These are phyloP conservation scores for Argopecten irradians DNA, from an alignment of 1,140 invertebrate species.

Conservation along the genomic window DNA sequence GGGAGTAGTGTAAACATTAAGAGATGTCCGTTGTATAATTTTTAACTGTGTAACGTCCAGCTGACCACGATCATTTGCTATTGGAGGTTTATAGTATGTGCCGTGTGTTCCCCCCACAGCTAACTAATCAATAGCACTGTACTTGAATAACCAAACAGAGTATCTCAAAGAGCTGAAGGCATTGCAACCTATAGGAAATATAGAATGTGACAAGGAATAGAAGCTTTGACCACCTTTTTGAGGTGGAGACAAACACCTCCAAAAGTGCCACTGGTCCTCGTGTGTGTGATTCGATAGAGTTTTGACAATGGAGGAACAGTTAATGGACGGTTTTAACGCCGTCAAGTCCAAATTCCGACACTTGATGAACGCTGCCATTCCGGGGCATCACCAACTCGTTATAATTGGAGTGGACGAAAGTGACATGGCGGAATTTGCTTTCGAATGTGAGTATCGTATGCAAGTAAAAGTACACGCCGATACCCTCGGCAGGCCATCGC, in stretches of 20 bases:
- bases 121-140: not conserved
- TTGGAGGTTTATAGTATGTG: not conserved
- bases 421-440: not conserved
- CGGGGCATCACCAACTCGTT: not conserved
- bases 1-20: not conserved
- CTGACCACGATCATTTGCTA: constrained; percentile 1
- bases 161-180: not conserved
- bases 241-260: not conserved
- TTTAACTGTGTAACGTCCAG: not conserved
- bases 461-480: no score
- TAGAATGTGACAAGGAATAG: not conserved
- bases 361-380: not conserved
- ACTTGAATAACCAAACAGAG: not conserved
- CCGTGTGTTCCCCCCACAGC: not conserved
- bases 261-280: not conserved
- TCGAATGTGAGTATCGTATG: not conserved
- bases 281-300: not conserved
- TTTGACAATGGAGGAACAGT: not conserved
- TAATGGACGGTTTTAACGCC: not conserved
- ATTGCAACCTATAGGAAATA: not conserved
- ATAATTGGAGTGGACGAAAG: constrained; percentile 3
- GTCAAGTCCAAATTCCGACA: constrained; percentile 16
- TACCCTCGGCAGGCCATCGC: not conserved
- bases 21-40: no score
- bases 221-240: not conserved